Percentiles rank a stretch among this genome's conserved stretches.
Conservation (phyloP, 2,888 invertebrate genomes). For the Epirrhoe tristata region DNA sequence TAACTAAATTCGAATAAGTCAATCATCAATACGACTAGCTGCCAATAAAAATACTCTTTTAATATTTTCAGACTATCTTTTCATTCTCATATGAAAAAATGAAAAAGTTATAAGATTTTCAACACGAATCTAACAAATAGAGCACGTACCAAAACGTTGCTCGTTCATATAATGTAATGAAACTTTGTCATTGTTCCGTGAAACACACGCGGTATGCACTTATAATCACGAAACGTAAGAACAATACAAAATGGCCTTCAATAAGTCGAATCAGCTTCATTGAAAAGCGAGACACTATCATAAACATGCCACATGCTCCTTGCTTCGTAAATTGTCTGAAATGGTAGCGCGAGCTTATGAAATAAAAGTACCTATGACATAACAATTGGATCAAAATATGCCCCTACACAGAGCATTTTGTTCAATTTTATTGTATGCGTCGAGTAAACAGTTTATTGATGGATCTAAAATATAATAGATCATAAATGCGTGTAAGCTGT, state of each 20-base stretch:
- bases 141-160: slow-evolving; percentile 35
- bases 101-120: slow-evolving; percentile 2
- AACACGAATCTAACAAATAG: slow-evolving; percentile 16
- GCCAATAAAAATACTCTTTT: neutral
- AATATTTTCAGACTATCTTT: neutral
- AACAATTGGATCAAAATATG: slow-evolving; percentile 50
- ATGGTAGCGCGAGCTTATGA: slow-evolving; percentile 53
- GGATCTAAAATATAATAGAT: slow-evolving; percentile 10
- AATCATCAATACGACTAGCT: too few relatives aligned
- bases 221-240: slow-evolving; percentile 35
- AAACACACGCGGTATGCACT: slow-evolving; percentile 37
- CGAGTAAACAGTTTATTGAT: slow-evolving; percentile 28
- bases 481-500: neutral
- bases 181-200: slow-evolving; percentile 35
- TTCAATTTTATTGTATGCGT: slow-evolving; percentile 31
- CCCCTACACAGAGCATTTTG: slow-evolving; percentile 24
- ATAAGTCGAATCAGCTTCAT: slow-evolving; percentile 43
- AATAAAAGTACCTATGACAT: slow-evolving; percentile 51
- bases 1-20: too few relatives aligned
- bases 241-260: slow-evolving; percentile 43
- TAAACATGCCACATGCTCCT: slow-evolving; percentile 58
- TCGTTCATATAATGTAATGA: slow-evolving; percentile 38
- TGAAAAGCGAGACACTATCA: slow-evolving; percentile 48
- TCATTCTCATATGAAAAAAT: neutral
- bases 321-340: slow-evolving; percentile 57